phyloP scores from a whole-genome alignment of 2,797 vertebrate genomes.

The Halcyon chelicuti region DNA sequence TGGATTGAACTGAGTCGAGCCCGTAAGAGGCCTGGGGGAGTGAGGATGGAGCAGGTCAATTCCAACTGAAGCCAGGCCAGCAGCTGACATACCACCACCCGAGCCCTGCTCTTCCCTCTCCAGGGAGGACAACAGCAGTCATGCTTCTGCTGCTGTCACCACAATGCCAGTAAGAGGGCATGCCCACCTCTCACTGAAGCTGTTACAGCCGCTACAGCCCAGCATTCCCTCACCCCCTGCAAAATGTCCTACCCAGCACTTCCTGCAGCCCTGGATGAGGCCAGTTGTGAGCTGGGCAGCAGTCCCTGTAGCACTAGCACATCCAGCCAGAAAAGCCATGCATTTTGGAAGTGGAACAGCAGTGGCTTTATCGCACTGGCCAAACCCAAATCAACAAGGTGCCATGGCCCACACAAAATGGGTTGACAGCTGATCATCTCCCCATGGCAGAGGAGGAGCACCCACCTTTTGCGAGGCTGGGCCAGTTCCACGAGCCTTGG shows the following conservation, averaged over 20 bases:
- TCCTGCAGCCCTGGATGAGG: not conserved
- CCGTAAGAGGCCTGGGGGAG: slow-evolving; percentile 44
- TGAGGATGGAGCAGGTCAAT: not conserved
- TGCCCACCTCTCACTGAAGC: not conserved
- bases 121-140: not conserved
- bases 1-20: not conserved
- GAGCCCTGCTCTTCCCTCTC: not conserved
- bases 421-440: not conserved
- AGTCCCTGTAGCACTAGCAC: not conserved
- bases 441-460: not conserved
- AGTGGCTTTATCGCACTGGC: not conserved
- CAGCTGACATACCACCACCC: not conserved
- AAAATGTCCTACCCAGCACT: not conserved
- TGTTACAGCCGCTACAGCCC: not conserved
- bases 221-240: not conserved
- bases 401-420: not conserved
- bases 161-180: not conserved
- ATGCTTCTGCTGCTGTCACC: not conserved
- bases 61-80: not conserved
- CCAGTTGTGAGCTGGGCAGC: not conserved
- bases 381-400: not conserved
- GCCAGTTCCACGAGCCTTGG: slow-evolving; percentile 54
- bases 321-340: not conserved
- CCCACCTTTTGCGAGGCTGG: slow-evolving; percentile 26
- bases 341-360: not conserved